These are phyloP conservation scores for Anthopleura sola DNA, from an alignment of 64 coral and sea anemone species.

Conservation along the genomic window DNA sequence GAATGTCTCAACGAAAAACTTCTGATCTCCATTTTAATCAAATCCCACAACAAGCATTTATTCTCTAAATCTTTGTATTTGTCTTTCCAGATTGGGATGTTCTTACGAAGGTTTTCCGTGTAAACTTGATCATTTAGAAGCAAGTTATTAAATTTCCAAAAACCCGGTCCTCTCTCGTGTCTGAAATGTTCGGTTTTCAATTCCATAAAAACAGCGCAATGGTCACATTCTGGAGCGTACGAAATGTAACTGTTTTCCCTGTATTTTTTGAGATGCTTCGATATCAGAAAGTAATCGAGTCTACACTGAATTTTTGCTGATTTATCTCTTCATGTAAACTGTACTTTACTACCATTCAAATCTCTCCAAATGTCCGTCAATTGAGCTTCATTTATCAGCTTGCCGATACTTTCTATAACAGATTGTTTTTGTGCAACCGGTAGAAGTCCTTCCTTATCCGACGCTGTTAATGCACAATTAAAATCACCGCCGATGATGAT, in stretches of 20 bases:
- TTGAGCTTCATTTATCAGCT: background rate
- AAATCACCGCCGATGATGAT: background rate
- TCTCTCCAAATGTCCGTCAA: slow-evolving; percentile 6
- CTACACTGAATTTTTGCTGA: background rate
- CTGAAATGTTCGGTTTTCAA: no score
- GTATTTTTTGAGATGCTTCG: background rate
- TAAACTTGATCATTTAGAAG: no score
- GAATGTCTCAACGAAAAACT: no score
- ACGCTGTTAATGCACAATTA: background rate
- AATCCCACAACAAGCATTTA: background rate
- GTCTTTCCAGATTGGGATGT: no score
- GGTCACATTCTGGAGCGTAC: background rate
- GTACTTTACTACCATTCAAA: background rate
- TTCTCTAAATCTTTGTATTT: background rate
- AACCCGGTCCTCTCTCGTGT: no score
- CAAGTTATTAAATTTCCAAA: no score
- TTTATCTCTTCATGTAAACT: background rate
- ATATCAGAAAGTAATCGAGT: background rate
- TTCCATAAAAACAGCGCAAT: background rate
- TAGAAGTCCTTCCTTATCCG: background rate
- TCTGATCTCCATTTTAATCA: slow-evolving; percentile 7
- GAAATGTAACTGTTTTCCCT: background rate
- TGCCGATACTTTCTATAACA: background rate
- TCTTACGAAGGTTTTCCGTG: no score
- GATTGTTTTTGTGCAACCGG: background rate